Evolutionary conservation across 2,113 vertebrate genomes (phyloP).

Genomic region (Passer montanus): DNA sequence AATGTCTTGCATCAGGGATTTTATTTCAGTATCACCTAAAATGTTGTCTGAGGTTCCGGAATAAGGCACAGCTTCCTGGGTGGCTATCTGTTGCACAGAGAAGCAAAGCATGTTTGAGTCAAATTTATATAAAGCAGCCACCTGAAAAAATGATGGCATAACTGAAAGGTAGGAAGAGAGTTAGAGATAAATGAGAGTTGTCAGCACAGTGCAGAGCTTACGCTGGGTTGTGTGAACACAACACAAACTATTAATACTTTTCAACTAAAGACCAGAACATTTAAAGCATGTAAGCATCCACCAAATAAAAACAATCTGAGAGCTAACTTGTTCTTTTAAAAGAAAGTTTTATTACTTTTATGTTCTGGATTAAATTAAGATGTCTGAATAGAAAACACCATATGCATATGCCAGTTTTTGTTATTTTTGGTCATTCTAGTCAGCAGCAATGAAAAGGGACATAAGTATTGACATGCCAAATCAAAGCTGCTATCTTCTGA

Average conservation of each 20-base stretch:
- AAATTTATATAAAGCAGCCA: neutral
- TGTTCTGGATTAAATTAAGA: neutral
- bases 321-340: neutral
- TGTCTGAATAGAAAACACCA: neutral
- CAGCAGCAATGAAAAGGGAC: neutral
- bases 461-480: neutral
- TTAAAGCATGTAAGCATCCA: neutral
- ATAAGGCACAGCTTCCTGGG: neutral
- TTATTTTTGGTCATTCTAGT: neutral
- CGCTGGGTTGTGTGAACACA: neutral
- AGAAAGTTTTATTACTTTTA: neutral
- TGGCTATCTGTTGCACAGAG: neutral
- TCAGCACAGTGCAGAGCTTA: neutral
- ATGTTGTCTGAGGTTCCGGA: neutral
- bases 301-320: neutral
- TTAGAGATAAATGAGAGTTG: neutral
- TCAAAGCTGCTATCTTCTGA: neutral
- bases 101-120: neutral
- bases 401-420: neutral
- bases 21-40: neutral
- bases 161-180: neutral
- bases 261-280: neutral
- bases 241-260: neutral
- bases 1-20: neutral
- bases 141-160: neutral